Evolutionary conservation across 2,797 vertebrate species (phyloP), one percentile per base, ranked within the genome.

Genomic region (Arctocebus calabarensis): DNA sequence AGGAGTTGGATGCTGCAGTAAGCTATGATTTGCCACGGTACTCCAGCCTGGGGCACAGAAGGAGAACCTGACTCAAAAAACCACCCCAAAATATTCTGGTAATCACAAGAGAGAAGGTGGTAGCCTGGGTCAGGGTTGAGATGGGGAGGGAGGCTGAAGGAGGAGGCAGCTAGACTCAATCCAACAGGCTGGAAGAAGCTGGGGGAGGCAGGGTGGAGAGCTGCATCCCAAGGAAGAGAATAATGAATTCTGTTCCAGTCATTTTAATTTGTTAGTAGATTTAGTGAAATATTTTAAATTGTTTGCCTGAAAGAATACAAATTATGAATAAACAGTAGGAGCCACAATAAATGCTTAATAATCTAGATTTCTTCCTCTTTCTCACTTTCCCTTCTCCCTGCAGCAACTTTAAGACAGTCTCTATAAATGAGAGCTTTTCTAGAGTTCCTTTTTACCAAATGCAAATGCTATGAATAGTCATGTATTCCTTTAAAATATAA

Each of bases 401-500:
- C 7, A 43, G 34, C 62, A 23, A 16, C 68, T 55, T n/a, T 14
- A 74, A 48, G 61, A 37, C 5, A 3, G 85, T 74, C 74, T 90
- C 45, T 17, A 0, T 61, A 75, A 70, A 73, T 45, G 62, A 27
- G 9, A 79, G 40, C 52, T 92, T 34, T 64, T 83, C 34, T 57
- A 57, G n/a, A 82, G 27, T 86, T 68, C 48, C 32, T 81, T 96
- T 85, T 74, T 62, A 87, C 45, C 61, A 68, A 70, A 83, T 66
- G 73, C 73, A 83, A 55, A 85, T 68, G 7, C 34, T 92, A 16
- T 84, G 86, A 84, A 86, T 88, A 79, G 64, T 78, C 37, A 87
- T 91, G 78, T 93, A 52, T 85, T 37, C 70, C n/a, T 66, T 77
- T 81, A 94, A 62, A 82, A 71, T 79, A 27, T 75, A 79, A 86